A percentile compares a stretch with the other conserved stretches of the same genome.
Conservation (phyloP, 2,888 invertebrate species). For the Sphaerophoria taeniata region DNA sequence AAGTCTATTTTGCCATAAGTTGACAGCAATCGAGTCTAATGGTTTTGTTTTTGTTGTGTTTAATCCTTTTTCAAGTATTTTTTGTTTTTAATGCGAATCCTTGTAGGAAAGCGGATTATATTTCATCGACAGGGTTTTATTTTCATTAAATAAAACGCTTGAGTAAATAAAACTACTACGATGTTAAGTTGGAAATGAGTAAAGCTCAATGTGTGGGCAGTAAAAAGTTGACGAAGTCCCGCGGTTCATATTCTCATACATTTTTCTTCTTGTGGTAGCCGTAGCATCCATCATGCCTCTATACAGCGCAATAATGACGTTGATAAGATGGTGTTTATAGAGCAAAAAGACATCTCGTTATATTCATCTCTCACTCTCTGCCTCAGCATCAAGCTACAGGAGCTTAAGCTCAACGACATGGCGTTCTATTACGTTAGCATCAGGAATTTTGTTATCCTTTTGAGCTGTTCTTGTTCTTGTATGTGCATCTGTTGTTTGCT, state of each 20-base stretch:
- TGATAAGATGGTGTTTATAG: slow-evolving; percentile 2
- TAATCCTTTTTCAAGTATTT: not conserved
- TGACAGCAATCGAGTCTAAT: slow-evolving; percentile 2
- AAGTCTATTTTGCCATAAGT: not conserved
- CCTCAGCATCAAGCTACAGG: not conserved
- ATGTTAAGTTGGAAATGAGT: not conserved
- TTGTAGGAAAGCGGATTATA: slow-evolving; percentile 6
- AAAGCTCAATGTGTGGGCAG: slow-evolving; percentile 17
- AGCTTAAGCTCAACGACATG: slow-evolving; percentile 13
- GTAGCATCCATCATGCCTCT: not conserved
- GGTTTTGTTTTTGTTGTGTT: not conserved
- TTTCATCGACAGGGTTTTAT: slow-evolving; percentile 8
- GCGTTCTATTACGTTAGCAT: slow-evolving; percentile 28
- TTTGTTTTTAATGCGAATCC: slow-evolving; percentile 34
- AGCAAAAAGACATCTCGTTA: not conserved
- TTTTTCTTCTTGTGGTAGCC: not conserved
- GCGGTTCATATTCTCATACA: not conserved
- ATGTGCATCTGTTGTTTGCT: not conserved
- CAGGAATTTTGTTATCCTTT: slow-evolving; percentile 50
- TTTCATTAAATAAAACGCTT: slow-evolving; percentile 11
- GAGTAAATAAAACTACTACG: slow-evolving; percentile 22
- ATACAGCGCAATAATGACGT: slow-evolving; percentile 18
- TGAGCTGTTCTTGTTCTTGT: slow-evolving; percentile 24
- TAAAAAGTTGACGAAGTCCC: slow-evolving; percentile 10
- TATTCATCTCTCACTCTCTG: not conserved